Conservation (phyloP, 30 jellyfish, hydroid and myxozoan genomes). For the Aurelia sp. region DNA sequence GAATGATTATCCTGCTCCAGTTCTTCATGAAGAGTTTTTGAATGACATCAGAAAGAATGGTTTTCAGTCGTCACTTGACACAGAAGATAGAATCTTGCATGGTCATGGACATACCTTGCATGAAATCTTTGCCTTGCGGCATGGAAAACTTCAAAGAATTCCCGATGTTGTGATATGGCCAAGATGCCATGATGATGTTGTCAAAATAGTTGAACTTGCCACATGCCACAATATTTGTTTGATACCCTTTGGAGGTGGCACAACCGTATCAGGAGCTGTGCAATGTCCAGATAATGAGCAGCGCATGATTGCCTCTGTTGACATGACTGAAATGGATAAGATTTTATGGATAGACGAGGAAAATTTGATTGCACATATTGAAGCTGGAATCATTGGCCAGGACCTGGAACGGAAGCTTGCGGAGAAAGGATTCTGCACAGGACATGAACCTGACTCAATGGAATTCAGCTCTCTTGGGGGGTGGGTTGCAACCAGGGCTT, state of each 20-base stretch:
- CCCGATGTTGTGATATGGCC: constrained; percentile 98
- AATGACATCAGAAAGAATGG: constrained; percentile 34
- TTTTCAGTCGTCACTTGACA: constrained; percentile 57
- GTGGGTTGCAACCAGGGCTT: constrained; percentile 99
- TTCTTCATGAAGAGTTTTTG: constrained; percentile 57
- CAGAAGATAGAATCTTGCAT: constrained; percentile 89
- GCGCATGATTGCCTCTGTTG: constrained; percentile 93
- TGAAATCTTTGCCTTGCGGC: constrained; percentile 88
- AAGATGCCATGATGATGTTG: constrained; percentile 88
- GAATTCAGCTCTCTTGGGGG: constrained; percentile 98
- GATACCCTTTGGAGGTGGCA: constrained; percentile 99
- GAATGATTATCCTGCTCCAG: constrained; percentile 80
- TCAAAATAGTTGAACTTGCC: constrained; percentile 78
- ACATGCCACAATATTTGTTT: constrained; percentile 72
- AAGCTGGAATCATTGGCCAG: constrained; percentile 98
- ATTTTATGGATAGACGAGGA: constrained; percentile 92
- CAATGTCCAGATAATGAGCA: constrained; percentile 86
- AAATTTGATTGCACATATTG: constrained; percentile 82
- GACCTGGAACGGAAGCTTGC: constrained; percentile 84
- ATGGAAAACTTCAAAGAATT: constrained; percentile 72
- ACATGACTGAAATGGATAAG: constrained; percentile 93
- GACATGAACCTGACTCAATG: constrained; percentile 97
- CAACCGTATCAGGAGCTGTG: constrained; percentile 93
- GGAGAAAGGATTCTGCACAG: constrained; percentile 94
- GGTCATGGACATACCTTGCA: constrained; percentile 98